A percentile compares a stretch with the other conserved stretches of the same genome.
phyloP scores from a whole-genome alignment of 1,140 invertebrate species.

The Drosophila azteca region DNA sequence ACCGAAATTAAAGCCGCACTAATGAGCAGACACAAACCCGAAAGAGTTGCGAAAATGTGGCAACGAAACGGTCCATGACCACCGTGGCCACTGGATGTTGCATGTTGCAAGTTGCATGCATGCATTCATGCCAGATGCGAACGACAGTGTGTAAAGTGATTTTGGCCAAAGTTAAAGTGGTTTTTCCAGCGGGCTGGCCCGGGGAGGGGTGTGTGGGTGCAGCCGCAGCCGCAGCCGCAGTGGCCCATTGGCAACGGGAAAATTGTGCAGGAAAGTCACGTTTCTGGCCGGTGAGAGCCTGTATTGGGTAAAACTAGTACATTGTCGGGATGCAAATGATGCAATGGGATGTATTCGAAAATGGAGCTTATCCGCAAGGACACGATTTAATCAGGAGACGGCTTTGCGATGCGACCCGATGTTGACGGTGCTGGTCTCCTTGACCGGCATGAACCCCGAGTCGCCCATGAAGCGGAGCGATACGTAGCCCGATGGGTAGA shows the following conservation, averaged over 20 bases:
- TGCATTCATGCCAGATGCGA: conserved; percentile 8
- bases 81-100: conserved; percentile 6
- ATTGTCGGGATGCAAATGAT: background rate
- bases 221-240: conserved; percentile 22
- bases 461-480: conserved; percentile 91
- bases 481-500: conserved; percentile 93
- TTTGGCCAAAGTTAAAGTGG: conserved; percentile 73
- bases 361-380: too few relatives aligned
- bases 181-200: conserved; percentile 12
- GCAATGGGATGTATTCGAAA: too few relatives aligned
- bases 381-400: too few relatives aligned
- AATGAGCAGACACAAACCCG: conserved; percentile 76
- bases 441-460: conserved; percentile 91
- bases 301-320: background rate
- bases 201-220: background rate
- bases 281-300: conserved; percentile 19
- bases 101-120: conserved; percentile 18
- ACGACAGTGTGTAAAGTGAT: conserved; percentile 56
- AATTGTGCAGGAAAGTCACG: conserved; percentile 69
- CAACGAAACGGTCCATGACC: conserved; percentile 25
- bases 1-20: conserved; percentile 78
- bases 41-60: conserved; percentile 65
- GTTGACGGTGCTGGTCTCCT: conserved; percentile 44
- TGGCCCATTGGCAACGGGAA: conserved; percentile 15
- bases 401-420: background rate